phyloP scores from a whole-genome alignment of 2,888 invertebrate species.

The Falcaria lacertinaria region DNA sequence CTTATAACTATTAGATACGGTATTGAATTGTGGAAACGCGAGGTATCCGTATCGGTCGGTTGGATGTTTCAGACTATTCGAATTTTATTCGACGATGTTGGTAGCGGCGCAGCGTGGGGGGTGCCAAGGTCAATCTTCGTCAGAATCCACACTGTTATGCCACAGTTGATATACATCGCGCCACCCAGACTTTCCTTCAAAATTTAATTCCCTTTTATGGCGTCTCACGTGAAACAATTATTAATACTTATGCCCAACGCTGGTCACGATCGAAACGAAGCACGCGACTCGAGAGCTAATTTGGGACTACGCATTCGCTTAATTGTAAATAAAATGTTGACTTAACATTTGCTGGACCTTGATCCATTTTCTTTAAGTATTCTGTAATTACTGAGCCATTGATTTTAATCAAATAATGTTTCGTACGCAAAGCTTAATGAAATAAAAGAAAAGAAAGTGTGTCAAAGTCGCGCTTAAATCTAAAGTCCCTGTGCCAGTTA shows the following conservation, averaged over 20 bases:
- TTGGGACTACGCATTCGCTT: conserved; percentile 55
- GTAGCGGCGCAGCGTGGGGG: conserved; percentile 42
- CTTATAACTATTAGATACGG: conserved; percentile 41
- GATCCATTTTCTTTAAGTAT: conserved; percentile 45
- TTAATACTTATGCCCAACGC: conserved; percentile 41
- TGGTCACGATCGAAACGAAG: conserved; percentile 38
- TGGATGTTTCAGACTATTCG: conserved; percentile 64
- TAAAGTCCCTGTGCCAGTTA: not conserved
- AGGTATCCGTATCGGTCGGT: conserved; percentile 63
- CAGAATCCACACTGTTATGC: conserved; percentile 58
- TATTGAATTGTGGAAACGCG: conserved; percentile 27
- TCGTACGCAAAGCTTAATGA: conserved; percentile 20
- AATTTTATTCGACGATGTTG: conserved; percentile 58
- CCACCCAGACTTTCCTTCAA: conserved; percentile 35
- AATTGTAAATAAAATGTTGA: conserved; percentile 49
- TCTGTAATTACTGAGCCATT: conserved; percentile 18
- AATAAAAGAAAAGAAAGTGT: conserved; percentile 24
- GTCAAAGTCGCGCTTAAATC: conserved; percentile 28
- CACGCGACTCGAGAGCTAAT: conserved; percentile 63
- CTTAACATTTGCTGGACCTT: conserved; percentile 46
- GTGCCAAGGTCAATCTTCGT: conserved; percentile 68
- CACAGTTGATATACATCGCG: conserved; percentile 58
- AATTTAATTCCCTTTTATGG: conserved; percentile 55
- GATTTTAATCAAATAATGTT: conserved; percentile 12
- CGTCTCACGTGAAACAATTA: conserved; percentile 58